Evolutionary conservation across 2,888 invertebrate genomes (phyloP).

Genomic region (Marasmarcha lunaedactyla): DNA sequence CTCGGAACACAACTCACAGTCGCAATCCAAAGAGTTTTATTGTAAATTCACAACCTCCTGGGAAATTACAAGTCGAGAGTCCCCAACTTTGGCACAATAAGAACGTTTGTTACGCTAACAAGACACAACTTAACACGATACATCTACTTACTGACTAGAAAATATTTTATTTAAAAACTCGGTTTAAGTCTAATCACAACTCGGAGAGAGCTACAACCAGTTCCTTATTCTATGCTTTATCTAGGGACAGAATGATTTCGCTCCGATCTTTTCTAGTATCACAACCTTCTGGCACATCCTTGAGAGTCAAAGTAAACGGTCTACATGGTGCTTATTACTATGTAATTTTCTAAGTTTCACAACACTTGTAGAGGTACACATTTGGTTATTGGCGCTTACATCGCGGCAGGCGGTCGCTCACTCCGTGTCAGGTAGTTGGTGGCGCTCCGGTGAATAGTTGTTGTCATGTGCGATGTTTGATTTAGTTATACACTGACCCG

Average conservation of each 20-base stretch:
- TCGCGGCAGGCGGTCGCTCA: too few species aligned
- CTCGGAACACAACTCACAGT: neutral
- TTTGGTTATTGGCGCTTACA: constrained; percentile 46
- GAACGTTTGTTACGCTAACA: constrained; percentile 32
- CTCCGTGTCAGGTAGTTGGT: too few species aligned
- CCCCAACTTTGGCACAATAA: constrained; percentile 29
- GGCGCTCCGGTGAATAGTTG: too few species aligned
- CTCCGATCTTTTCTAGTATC: constrained; percentile 34
- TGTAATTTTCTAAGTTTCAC: constrained; percentile 35
- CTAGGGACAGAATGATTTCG: constrained; percentile 25
- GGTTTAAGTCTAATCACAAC: constrained; percentile 59
- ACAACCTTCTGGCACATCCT: constrained; percentile 45
- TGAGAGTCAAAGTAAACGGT: constrained; percentile 6
- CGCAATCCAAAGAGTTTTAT: constrained; percentile 31
- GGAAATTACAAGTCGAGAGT: constrained; percentile 45
- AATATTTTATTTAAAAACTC: constrained; percentile 36
- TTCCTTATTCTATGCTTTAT: constrained; percentile 6
- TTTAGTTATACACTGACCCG: too few species aligned
- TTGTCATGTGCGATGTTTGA: too few species aligned
- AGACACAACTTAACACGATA: constrained; percentile 25
- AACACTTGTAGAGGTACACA: constrained; percentile 68
- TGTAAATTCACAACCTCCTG: constrained; percentile 57
- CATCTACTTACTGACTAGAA: constrained; percentile 36
- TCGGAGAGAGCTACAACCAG: constrained; percentile 51
- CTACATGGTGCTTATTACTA: constrained; percentile 16